Conservation (phyloP, 2,888 invertebrate species). For the Philaethria dido region DNA sequence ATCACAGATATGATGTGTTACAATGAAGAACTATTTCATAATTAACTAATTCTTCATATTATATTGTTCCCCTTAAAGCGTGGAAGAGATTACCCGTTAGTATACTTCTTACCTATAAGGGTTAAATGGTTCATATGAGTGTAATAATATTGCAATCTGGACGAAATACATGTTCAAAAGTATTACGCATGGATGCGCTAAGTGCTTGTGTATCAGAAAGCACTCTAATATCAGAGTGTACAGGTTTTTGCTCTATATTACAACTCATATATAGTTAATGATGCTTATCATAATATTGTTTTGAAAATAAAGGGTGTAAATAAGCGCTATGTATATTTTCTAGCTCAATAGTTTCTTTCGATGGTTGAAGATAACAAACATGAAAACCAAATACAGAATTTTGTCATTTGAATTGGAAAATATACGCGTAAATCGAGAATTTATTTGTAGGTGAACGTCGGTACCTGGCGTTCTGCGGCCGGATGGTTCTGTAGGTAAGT, state of each 20-base stretch:
- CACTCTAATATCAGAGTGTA: conserved; percentile 24
- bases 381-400: conserved; percentile 27
- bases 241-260: conserved; percentile 23
- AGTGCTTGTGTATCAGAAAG: conserved; percentile 31
- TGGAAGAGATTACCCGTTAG: not conserved
- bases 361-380: conserved; percentile 5
- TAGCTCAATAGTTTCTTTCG: conserved; percentile 9
- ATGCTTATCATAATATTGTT: not conserved
- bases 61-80: not conserved
- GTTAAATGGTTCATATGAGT: not conserved
- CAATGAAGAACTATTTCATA: not conserved
- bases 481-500: conserved; percentile 45
- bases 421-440: conserved; percentile 60
- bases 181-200: conserved; percentile 29
- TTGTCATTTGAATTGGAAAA: conserved; percentile 49
- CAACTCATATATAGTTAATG: not conserved
- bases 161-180: conserved; percentile 19
- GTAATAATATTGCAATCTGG: conserved; percentile 22
- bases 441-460: conserved; percentile 57
- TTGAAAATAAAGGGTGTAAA: not conserved
- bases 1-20: not conserved
- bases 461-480: conserved; percentile 50
- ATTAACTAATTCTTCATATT: not conserved
- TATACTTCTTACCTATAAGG: not conserved
- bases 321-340: too few relatives aligned